Percentiles rank a stretch among this genome's conserved stretches.
phyloP scores from a whole-genome alignment of 2,797 vertebrate species.

The Lagocephalus sceleratus region DNA sequence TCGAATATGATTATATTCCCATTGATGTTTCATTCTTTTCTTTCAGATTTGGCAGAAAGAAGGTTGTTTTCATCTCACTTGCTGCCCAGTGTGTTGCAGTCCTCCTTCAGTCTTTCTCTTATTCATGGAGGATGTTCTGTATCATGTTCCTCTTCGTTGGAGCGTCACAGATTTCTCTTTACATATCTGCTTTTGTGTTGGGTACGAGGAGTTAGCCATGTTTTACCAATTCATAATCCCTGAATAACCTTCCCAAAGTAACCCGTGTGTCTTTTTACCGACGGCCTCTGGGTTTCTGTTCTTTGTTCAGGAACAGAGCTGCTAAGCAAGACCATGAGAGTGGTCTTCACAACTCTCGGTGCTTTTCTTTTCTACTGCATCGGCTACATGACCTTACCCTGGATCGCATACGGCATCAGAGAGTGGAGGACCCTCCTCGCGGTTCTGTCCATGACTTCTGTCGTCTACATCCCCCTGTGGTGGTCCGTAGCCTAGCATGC shows the following conservation, averaged over 20 bases:
- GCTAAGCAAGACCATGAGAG: constrained; percentile 84
- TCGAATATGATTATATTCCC: neutral
- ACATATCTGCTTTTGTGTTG: constrained; percentile 91
- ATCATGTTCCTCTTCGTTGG: constrained; percentile 86
- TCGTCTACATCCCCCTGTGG: constrained; percentile 84
- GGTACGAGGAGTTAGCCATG: constrained; percentile 72
- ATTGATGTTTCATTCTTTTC: neutral
- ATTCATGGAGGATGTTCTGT: constrained; percentile 86
- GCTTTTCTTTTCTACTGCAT: constrained; percentile 88
- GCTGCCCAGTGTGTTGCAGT: constrained; percentile 83
- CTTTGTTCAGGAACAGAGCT: constrained; percentile 84
- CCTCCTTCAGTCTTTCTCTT: constrained; percentile 86
- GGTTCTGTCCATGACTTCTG: constrained; percentile 75
- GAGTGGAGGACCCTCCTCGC: constrained; percentile 86
- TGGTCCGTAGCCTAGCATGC: constrained; percentile 75
- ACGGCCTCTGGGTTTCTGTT: neutral
- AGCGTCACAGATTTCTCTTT: constrained; percentile 90
- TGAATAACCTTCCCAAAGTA: no score
- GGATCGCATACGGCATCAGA: constrained; percentile 84
- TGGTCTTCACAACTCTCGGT: constrained; percentile 86
- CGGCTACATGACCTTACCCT: constrained; percentile 89
- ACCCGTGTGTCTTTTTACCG: neutral
- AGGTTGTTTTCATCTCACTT: constrained; percentile 84
- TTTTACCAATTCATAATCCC: neutral
- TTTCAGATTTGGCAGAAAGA: constrained; percentile 90